Evolutionary conservation across 2,888 invertebrate genomes (phyloP).

Genomic region (Drosophila pseudotalamancana): DNA sequence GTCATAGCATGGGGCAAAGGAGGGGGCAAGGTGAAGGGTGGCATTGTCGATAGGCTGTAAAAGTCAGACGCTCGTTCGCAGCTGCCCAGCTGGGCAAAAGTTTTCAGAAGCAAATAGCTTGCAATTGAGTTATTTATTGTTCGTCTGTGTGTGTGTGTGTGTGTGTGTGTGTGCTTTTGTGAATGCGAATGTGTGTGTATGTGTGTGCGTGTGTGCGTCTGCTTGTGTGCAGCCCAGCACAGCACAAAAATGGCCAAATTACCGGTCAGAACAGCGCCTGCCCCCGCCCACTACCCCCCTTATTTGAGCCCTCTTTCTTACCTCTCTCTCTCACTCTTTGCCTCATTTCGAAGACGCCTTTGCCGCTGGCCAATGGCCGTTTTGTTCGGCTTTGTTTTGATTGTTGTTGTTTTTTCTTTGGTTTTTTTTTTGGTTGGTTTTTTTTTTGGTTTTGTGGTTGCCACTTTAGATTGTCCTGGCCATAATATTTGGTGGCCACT

Average conservation of each 20-base stretch:
- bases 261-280: constrained; percentile 41
- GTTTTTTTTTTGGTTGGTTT: constrained; percentile 37
- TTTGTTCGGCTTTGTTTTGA: constrained; percentile 42
- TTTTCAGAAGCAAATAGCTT: constrained; percentile 75
- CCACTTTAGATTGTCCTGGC: constrained; percentile 75
- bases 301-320: neutral
- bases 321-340: neutral
- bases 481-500: too few relatives aligned
- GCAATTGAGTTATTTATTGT: constrained; percentile 77
- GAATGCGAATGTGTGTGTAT: constrained; percentile 8
- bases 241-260: constrained; percentile 69
- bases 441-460: constrained; percentile 65
- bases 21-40: neutral
- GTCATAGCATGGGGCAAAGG: too few relatives aligned
- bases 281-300: neutral
- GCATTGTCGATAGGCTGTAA: constrained; percentile 23
- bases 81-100: constrained; percentile 54
- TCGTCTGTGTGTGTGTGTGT: constrained; percentile 21
- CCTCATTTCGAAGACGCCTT: constrained; percentile 52
- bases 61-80: constrained; percentile 49
- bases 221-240: constrained; percentile 41
- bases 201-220: constrained; percentile 7
- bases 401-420: constrained; percentile 31
- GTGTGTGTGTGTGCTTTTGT: constrained; percentile 11
- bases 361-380: constrained; percentile 58